Evolutionary conservation across 1,140 invertebrate species (phyloP), one percentile per base, ranked within the genome.

Genomic region (Onthophagus taurus): DNA sequence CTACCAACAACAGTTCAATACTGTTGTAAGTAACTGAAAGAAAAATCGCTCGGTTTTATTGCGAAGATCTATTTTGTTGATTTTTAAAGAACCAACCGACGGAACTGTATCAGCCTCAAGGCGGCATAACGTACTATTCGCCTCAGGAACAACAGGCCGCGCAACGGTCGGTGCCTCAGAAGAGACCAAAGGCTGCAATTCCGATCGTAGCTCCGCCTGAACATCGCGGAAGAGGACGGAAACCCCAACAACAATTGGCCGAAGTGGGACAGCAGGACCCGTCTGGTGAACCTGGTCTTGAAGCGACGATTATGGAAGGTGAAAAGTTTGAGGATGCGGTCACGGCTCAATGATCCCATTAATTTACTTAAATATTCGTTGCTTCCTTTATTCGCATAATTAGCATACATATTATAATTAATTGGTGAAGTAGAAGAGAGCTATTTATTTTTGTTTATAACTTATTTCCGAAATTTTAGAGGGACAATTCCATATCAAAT

Each of bases 111-210:
- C 63, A 65, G 50, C 60, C 55, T 5, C 63, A 59, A 42, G 58
- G 57, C 9, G 63, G 63, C 20, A 65, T 63, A 8, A 65, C 63
- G 13, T 65, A 65, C 43, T 65, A 65, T 45, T 61, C 60, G 14
- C 53, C 63, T n/a, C 53, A 55, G 23, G 59, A 63, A 35, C 63
- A 65, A 45, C 63, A 63, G 38, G 38, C 58, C 4, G 38, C 48
- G 12, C 60, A 61, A 43, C 36, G 61, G 20, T 20, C 56, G 4
- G 54, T 51, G 2, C 53, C 58, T 9, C 57, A 45, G 42, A 65
- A 60, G 41, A 47, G 63, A 8, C 60, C 60, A 2, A 65, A 61
- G 38, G 63, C 60, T 3, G 63, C 63, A 3, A 65, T 65, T 16
- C 63, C 63, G 1, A 65, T 65, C 14, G 55, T 65, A 13, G 55